A percentile compares a stretch with the other conserved stretches of the same genome.
Evolutionary conservation across 2,888 invertebrate genomes (phyloP).

Genomic region (Pterostichus madidus): DNA sequence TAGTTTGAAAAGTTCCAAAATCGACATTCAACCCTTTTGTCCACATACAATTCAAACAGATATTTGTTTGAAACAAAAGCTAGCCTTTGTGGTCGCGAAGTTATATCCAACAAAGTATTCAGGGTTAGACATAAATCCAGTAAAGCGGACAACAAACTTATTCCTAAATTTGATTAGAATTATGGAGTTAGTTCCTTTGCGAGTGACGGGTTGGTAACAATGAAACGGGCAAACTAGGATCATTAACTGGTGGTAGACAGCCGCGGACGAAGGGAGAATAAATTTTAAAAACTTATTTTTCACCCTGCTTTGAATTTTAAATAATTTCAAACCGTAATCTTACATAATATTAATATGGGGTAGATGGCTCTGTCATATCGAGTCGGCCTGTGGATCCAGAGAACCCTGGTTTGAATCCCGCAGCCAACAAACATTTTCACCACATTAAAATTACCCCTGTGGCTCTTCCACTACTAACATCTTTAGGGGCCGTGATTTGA

Average conservation of each 20-base stretch:
- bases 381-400: too few species aligned
- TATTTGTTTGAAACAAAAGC: conserved; percentile 35
- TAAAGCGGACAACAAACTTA: conserved; percentile 14
- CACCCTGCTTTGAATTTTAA: neutral
- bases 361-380: too few species aligned
- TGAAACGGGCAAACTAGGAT: conserved; percentile 17
- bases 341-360: too few species aligned
- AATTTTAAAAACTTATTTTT: neutral
- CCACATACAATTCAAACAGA: neutral
- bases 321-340: too few species aligned
- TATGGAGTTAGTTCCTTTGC: conserved; percentile 18
- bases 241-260: neutral
- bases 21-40: neutral
- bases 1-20: neutral
- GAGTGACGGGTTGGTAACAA: conserved; percentile 32
- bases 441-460: too few species aligned
- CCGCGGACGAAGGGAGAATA: neutral
- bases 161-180: conserved; percentile 27
- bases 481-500: too few species aligned
- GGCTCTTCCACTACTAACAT: too few species aligned
- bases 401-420: too few species aligned
- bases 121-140: neutral
- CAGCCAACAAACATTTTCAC: too few species aligned
- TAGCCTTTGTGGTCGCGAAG: neutral
- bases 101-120: conserved; percentile 10